phyloP scores from a whole-genome alignment of 2,888 invertebrate species.

The Hymenopus coronatus region DNA sequence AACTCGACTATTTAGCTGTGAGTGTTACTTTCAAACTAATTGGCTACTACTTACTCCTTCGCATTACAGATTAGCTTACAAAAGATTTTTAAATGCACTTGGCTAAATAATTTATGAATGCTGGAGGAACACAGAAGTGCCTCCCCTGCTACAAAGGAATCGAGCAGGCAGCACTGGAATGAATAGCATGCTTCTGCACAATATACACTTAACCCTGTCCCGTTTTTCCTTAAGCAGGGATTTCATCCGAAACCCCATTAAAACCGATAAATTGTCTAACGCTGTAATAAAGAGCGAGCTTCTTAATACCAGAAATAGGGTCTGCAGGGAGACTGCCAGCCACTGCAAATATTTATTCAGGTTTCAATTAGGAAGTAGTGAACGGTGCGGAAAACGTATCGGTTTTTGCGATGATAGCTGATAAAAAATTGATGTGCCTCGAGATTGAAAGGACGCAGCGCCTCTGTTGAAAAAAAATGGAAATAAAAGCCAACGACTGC shows the following conservation, averaged over 20 bases:
- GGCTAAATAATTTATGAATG: neutral
- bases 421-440: neutral
- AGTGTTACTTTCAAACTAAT: too few relatives aligned
- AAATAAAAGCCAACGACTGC: neutral
- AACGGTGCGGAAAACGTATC: neutral
- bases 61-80: too few relatives aligned
- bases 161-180: neutral
- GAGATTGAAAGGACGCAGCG: neutral
- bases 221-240: neutral
- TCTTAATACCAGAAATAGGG: neutral
- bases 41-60: too few relatives aligned
- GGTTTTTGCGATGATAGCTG: neutral
- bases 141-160: neutral
- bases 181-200: neutral
- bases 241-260: neutral
- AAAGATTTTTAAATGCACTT: too few relatives aligned
- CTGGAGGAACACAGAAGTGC: neutral
- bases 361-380: neutral
- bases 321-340: neutral
- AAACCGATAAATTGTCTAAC: neutral
- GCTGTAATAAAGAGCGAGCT: neutral
- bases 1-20: too few relatives aligned
- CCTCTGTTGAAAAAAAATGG: neutral
- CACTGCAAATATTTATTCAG: neutral
- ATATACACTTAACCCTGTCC: neutral